Conservation (phyloP, 2,113 vertebrate genomes). For the Ceyx margarethae region DNA sequence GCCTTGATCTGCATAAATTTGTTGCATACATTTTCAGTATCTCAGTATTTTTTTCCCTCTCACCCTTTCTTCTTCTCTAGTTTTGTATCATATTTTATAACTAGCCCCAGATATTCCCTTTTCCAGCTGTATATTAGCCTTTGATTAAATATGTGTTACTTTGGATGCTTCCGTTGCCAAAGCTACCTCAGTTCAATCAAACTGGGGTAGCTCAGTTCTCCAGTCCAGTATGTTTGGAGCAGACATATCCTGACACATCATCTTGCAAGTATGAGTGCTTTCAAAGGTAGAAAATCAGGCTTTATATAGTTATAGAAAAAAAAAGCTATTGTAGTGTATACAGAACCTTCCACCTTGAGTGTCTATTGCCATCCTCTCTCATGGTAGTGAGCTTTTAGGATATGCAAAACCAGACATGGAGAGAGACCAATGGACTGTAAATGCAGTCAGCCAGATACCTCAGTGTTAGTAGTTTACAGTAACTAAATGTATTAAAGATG, state of each 20-base stretch:
- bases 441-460: not conserved
- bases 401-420: not conserved
- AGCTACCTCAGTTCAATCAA: not conserved
- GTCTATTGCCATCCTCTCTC: not conserved
- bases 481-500: not conserved
- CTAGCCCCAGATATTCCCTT: not conserved
- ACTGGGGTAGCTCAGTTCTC: not conserved
- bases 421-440: not conserved
- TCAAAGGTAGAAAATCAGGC: not conserved
- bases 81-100: not conserved
- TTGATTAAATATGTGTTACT: not conserved
- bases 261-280: not conserved
- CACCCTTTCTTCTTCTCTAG: not conserved
- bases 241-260: not conserved
- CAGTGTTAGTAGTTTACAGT: not conserved
- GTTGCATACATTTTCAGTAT: conserved; percentile 13
- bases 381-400: not conserved
- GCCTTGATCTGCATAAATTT: conserved; percentile 59
- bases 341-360: not conserved
- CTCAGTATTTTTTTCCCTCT: not conserved
- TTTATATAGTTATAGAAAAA: not conserved
- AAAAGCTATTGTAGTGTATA: not conserved
- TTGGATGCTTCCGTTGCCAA: not conserved
- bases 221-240: not conserved
- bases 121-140: not conserved